Base-by-base conservation (phyloP, 2,888 invertebrate species). In the Drosophila tripunctata region DNA sequence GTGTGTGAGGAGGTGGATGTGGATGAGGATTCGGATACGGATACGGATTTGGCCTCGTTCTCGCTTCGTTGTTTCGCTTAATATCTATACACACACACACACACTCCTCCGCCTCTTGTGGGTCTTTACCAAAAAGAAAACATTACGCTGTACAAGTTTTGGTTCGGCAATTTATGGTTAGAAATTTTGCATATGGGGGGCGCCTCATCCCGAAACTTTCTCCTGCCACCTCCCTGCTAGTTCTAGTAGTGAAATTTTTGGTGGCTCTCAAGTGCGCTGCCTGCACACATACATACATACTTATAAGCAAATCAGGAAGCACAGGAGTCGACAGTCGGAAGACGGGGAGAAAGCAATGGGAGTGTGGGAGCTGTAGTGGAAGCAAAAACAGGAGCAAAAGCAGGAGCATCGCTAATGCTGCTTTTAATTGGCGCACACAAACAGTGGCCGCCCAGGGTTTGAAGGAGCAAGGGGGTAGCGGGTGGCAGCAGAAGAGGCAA, bases 111-210 rank as follows among this genome's bases (percentile, higher is more conserved):
- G 7, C 2, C 10, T 24, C n/a, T 33, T 35, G 48, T 36, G 15
- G 27, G 24, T 1, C 31, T n/a, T 7, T 21, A 15, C 33, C 36
- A 33, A 45, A 58, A 56, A 52, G 21, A 45, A 57, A 55, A 56
- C 67, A 64, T 63, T 70, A 33, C 72, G 58, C 51, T 58, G 67
- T 65, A 77, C 54, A 85, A 88, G 87, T 79, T 81, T 78, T 67
- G 58, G 79, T 77, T 88, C 77, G 81, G 67, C 65, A 88, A 81
- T 88, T 81, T 81, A 88, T 86, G 84, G 88, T 83, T 81, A 88
- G 81, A 67, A 79, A 86, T 72, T 82, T 83, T 60, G 66, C 87
- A 88, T 83, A 86, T 86, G 81, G 66, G 58, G 66, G 58, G 41
- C 50, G 67, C 27, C 68, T 67, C 61, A 67, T 12, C 14, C 45